phyloP scores from a whole-genome alignment of 2,888 invertebrate genomes.

The Papilio demoleus region DNA sequence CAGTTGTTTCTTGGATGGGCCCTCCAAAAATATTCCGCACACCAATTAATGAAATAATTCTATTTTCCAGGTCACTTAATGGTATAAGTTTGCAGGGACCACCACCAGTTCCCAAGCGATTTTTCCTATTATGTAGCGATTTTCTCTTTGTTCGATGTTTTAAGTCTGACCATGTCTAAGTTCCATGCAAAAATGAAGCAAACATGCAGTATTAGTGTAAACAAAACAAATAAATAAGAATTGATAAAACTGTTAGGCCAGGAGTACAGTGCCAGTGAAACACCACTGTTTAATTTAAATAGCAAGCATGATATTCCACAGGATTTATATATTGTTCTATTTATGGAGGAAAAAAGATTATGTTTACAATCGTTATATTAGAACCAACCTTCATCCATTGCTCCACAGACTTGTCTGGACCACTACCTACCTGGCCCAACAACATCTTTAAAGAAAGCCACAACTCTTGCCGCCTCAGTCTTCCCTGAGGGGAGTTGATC shows the following conservation, averaged over 20 bases:
- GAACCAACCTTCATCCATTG: constrained; percentile 9
- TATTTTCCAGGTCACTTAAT: not conserved
- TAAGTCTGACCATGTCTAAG: too few relatives aligned
- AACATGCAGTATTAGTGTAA: too few relatives aligned
- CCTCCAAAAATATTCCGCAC: constrained; percentile 9
- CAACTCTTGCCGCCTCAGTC: not conserved
- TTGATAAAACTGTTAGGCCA: constrained; percentile 1
- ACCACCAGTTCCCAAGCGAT: too few relatives aligned
- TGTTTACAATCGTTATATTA: constrained; percentile 4
- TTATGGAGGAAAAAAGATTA: too few relatives aligned
- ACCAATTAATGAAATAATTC: not conserved
- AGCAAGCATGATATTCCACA: not conserved
- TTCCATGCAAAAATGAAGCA: too few relatives aligned
- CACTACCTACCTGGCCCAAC: constrained; percentile 9
- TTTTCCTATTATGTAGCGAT: too few relatives aligned
- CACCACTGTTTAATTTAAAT: too few relatives aligned
- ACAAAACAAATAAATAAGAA: not conserved
- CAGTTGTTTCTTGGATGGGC: constrained; percentile 9
- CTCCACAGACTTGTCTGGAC: constrained; percentile 2
- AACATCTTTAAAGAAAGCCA: not conserved
- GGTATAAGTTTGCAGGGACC: not conserved
- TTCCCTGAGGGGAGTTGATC: not conserved
- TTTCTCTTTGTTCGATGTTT: too few relatives aligned
- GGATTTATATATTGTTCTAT: not conserved
- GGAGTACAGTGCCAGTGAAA: not conserved